Evolutionary conservation across 2,797 vertebrate species (phyloP), one percentile per base, ranked within the genome.

Genomic region (Melanotaenia boesemani): DNA sequence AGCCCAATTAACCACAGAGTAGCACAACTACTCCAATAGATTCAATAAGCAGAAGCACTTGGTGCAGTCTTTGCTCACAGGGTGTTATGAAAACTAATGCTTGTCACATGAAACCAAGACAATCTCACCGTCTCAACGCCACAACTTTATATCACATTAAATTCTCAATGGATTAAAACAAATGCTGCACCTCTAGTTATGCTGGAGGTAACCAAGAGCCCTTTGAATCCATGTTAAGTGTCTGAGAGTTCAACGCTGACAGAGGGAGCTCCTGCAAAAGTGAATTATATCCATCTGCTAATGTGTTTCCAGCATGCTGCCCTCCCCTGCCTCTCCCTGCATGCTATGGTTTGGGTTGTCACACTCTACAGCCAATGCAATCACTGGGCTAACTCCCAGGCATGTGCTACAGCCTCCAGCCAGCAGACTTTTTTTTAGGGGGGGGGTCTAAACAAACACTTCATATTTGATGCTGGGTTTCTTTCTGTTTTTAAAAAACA

Each of bases 281-380:
- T 75, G 88, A 90, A 72, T 88, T 77, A 87, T 72, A 74, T 83
- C 82, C 83, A 83, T 88, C 86, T 90, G 80, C 75, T 86, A 81
- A 89, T 91, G 87, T 87, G 67, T 73, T 91, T 87, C 78, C 66
- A 80, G 74, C 73, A 12, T 16, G 72, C 65, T 39, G 68, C 81
- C 76, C 67, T 64, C 36, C 81, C 26, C 63, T 44, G 63, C 76
- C 68, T 72, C 76, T 62, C 81, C 37, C 76, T 50, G 72, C 67
- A n/a, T 77, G 78, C 15, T 77, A 71, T 50, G 83, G 72, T 81
- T 90, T 91, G 79, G 74, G 79, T 84, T 89, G 84, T 90, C 85
- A 87, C 84, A 86, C 88, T 89, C 83, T 65, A 68, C 72, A 88
- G 85, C 86, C 82, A 85, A 39, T 73, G 67, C 78, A 77, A 83